phyloP scores from a whole-genome alignment of 2,797 vertebrate genomes.

The Rhinogobio ventralis region DNA sequence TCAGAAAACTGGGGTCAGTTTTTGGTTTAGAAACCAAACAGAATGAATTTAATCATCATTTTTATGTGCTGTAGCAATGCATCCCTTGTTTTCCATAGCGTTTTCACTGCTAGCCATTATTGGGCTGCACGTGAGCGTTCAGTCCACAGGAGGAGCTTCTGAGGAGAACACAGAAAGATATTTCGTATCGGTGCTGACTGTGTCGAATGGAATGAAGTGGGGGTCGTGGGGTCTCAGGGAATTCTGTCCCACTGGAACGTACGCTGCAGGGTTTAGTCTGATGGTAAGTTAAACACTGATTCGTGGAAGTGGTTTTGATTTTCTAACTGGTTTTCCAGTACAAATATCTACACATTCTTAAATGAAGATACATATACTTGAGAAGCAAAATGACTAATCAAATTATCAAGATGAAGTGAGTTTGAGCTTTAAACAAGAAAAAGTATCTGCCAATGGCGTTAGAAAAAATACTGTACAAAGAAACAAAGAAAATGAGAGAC shows the following conservation, averaged over 20 bases:
- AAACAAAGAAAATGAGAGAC: too few species aligned
- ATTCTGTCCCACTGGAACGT: constrained; percentile 23
- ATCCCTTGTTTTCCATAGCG: neutral
- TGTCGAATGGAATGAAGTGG: constrained; percentile 15
- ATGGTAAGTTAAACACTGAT: constrained; percentile 4
- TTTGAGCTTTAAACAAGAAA: neutral
- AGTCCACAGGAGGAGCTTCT: neutral
- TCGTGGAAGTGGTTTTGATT: neutral
- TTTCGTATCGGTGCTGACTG: neutral
- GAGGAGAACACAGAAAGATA: neutral
- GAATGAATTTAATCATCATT: neutral
- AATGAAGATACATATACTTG: neutral
- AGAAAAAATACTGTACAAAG: neutral
- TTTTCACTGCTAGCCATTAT: neutral
- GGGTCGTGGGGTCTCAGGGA: constrained; percentile 33
- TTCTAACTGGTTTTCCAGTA: neutral
- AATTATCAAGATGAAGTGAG: too few species aligned
- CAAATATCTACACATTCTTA: neutral
- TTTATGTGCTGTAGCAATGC: neutral
- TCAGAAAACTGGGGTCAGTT: neutral
- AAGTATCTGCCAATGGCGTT: neutral
- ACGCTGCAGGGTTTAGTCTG: constrained; percentile 40
- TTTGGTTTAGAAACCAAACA: neutral
- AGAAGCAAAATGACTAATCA: neutral
- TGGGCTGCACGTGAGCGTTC: neutral